These are phyloP conservation scores for Helostoma temminkii DNA, from an alignment of 2,797 vertebrate genomes.

Conservation along the genomic window DNA sequence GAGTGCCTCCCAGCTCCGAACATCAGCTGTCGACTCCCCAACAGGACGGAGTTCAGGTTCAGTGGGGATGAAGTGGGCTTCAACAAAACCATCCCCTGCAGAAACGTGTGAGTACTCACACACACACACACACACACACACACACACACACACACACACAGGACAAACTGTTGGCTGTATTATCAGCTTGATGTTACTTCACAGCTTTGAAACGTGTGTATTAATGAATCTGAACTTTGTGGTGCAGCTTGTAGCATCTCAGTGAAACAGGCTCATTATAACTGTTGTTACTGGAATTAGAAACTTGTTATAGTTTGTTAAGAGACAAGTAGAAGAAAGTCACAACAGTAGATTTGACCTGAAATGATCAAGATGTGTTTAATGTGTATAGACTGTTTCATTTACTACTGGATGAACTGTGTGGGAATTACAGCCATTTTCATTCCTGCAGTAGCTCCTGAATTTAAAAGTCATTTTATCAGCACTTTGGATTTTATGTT, in stretches of 20 bases:
- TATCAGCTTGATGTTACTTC: background rate
- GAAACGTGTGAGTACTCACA: conserved; percentile 91
- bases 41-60: conserved; percentile 90
- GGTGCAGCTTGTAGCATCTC: background rate
- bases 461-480: no score
- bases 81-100: conserved; percentile 89
- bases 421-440: no score
- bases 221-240: background rate
- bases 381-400: no score
- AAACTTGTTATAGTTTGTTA: background rate
- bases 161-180: conserved; percentile 12
- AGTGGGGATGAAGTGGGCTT: conserved; percentile 92
- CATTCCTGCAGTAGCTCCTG: no score
- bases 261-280: background rate
- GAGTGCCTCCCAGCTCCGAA: conserved; percentile 92
- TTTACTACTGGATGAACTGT: no score
- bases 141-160: background rate
- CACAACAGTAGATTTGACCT: no score
- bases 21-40: conserved; percentile 90
- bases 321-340: no score
- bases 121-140: background rate
- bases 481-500: no score
- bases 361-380: no score
- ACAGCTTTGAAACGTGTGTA: background rate
- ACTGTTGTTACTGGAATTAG: no score